Base-by-base conservation (phyloP, 2,113 vertebrate species). In the Onychostoma macrolepis region DNA sequence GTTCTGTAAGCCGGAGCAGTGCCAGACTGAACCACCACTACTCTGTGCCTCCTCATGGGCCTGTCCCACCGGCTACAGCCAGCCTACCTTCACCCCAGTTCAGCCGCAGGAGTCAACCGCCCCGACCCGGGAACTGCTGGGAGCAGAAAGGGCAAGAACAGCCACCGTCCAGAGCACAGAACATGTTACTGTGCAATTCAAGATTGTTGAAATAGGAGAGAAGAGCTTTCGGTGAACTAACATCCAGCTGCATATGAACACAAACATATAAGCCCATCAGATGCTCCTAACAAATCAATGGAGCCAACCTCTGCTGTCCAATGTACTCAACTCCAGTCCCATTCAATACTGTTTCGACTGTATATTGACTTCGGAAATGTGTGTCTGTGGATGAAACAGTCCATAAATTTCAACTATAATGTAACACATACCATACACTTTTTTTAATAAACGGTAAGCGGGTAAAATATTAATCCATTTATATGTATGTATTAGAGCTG, bases 321-420 rank as follows among this genome's bases (percentile, higher is more conserved):
- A 61, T 84, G 45, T 53, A 43, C 84, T 26, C 78, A 61, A 61
- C 69, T 61, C 75, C 71, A 26, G 43, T 69, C 56, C 38, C 58
- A 76, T 83, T 92, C 93, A 80, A 93, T 94, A 93, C 75, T 82
- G 90, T 90, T 93, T 93, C 89, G 53, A 85, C 50, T 56, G 69
- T 56, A 65, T 85, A 65, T 85, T 83, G 88, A 69, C 48, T 71
- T 80, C 17, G 80, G 48, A 38, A 80, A 45, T 45, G 30, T 67
- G 71, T 17, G 69, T 87, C 21, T 61, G 43, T 83, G 69, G 24
- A 6, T 80, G 45, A 36, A 58, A 56, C 15, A 78, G 19, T 3
- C 4, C 28, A 78, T 53, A 56, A 77, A 78, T 12, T 4, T 4
- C 76, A 30, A 78, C 45, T 33, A 53, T 3, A 13, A 74, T 74